Conservation (phyloP, 2,888 invertebrate species). For the Neria commutata region DNA sequence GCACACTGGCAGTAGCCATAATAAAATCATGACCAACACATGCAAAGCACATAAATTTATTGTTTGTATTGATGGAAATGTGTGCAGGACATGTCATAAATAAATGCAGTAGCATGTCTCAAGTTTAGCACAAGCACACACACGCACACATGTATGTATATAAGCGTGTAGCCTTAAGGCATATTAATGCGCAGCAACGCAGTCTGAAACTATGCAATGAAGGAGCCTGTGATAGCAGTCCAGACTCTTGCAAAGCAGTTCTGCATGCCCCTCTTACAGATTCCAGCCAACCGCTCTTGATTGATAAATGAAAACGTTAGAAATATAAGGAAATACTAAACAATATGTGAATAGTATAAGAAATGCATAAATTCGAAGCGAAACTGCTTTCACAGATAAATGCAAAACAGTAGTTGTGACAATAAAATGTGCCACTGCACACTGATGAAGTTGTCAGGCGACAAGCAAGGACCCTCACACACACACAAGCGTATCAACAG, state of each 20-base stretch:
- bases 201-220: too few species aligned
- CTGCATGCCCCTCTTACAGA: too few species aligned
- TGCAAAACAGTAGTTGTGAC: too few species aligned
- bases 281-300: background rate
- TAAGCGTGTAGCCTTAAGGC: too few species aligned
- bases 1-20: background rate
- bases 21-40: background rate
- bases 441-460: constrained; percentile 46
- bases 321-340: background rate
- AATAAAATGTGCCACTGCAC: too few species aligned
- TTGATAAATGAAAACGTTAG: background rate
- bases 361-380: background rate
- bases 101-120: constrained; percentile 9
- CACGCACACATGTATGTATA: background rate
- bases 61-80: too few species aligned
- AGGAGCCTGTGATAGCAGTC: too few species aligned
- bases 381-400: too few species aligned
- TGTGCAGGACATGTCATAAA: constrained; percentile 6
- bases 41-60: background rate
- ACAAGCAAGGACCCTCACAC: background rate
- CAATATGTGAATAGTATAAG: background rate
- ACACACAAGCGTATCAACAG: background rate
- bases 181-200: too few species aligned
- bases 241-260: too few species aligned
- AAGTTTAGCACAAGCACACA: background rate